These are phyloP conservation scores for Etia nguti DNA, from an alignment of 2,113 vertebrate species.

Conservation along the genomic window DNA sequence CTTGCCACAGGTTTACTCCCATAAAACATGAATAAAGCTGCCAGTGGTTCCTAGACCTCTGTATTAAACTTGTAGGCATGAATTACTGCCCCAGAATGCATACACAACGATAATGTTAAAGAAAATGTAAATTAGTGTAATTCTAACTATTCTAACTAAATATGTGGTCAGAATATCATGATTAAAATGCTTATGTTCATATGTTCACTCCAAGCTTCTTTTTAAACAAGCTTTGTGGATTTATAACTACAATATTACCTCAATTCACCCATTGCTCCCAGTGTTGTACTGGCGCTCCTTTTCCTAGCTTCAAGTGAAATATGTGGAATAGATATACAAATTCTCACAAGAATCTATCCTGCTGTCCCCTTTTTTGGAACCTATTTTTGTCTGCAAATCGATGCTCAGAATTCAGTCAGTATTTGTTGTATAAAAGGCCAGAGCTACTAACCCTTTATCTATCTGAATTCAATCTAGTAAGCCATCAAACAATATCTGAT, in stretches of 20 bases:
- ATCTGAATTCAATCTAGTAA: neutral
- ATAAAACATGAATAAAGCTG: slow-evolving; percentile 3
- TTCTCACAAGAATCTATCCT: neutral
- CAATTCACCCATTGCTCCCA: neutral
- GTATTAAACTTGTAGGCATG: neutral
- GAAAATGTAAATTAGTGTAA: neutral
- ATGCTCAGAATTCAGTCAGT: neutral
- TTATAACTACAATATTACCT: neutral
- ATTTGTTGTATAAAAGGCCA: neutral
- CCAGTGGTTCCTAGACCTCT: neutral
- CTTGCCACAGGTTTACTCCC: neutral
- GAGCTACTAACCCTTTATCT: neutral
- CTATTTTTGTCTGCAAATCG: neutral
- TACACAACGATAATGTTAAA: neutral
- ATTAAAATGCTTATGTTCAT: neutral
- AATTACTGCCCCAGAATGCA: neutral
- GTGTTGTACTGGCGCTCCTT: neutral
- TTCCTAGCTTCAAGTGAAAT: neutral
- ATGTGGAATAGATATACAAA: neutral
- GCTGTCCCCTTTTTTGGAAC: neutral
- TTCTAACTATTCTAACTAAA: neutral
- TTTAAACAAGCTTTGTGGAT: neutral
- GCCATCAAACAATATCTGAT: neutral
- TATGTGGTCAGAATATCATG: neutral
- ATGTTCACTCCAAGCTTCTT: neutral